These are phyloP conservation scores for Rhynchophorus ferrugineus DNA, from an alignment of 1,140 invertebrate species.

Conservation along the genomic window DNA sequence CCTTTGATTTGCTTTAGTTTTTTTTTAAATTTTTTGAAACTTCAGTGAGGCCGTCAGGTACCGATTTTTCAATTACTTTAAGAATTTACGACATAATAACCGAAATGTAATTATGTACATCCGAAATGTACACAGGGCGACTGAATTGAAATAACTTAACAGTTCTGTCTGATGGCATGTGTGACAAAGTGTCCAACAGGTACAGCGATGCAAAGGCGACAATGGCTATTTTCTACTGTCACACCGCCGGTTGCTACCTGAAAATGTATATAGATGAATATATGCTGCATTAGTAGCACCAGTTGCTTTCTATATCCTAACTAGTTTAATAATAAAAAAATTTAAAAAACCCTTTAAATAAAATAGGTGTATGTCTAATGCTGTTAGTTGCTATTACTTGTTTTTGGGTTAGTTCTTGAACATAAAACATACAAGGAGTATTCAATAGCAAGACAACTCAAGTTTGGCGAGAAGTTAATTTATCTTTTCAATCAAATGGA, in stretches of 20 bases:
- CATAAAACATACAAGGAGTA: too few relatives aligned
- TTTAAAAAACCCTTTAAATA: too few relatives aligned
- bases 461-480: too few relatives aligned
- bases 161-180: constrained; percentile 26
- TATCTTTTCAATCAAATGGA: too few relatives aligned
- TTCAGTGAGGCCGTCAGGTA: constrained; percentile 33
- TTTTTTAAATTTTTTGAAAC: not conserved
- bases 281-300: not conserved
- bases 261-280: constrained; percentile 6
- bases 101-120: constrained; percentile 16
- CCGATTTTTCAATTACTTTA: too few relatives aligned
- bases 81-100: constrained; percentile 9
- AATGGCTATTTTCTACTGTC: constrained; percentile 36
- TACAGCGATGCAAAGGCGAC: constrained; percentile 40
- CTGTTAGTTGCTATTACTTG: too few relatives aligned
- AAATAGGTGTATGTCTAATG: too few relatives aligned
- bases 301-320: too few relatives aligned
- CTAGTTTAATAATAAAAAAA: too few relatives aligned
- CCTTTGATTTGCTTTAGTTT: constrained; percentile 3
- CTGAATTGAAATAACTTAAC: constrained; percentile 11
- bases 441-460: too few relatives aligned
- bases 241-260: constrained; percentile 37
- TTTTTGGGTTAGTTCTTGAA: too few relatives aligned
- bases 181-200: constrained; percentile 26
- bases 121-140: constrained; percentile 24